phyloP scores from a whole-genome alignment of 2,888 invertebrate species.

The Allygus modestus region DNA sequence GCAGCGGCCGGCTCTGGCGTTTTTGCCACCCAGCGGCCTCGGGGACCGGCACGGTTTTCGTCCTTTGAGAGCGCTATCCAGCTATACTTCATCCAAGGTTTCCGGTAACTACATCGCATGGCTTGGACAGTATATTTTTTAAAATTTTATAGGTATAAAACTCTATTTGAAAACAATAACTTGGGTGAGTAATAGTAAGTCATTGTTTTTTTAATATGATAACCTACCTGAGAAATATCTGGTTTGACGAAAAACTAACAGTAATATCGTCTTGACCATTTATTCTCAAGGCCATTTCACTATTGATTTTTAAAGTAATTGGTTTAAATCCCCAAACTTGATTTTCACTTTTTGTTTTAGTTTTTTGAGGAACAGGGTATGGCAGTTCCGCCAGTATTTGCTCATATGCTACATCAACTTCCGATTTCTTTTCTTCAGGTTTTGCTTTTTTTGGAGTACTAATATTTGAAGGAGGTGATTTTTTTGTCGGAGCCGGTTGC shows the following conservation, averaged over 20 bases:
- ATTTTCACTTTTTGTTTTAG: slow-evolving; percentile 15
- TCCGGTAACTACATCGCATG: too few relatives aligned
- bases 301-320: slow-evolving; percentile 23
- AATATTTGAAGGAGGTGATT: background rate
- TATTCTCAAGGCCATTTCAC: slow-evolving; percentile 11
- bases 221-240: slow-evolving; percentile 24
- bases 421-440: background rate
- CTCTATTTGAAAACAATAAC: too few relatives aligned
- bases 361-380: background rate
- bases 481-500: background rate
- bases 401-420: background rate
- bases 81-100: too few relatives aligned
- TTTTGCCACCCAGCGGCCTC: too few relatives aligned
- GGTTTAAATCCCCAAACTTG: slow-evolving; percentile 7
- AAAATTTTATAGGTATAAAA: too few relatives aligned
- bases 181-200: background rate
- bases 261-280: slow-evolving; percentile 5
- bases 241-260: slow-evolving; percentile 14
- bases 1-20: too few relatives aligned
- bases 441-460: background rate
- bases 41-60: too few relatives aligned
- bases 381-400: slow-evolving; percentile 28
- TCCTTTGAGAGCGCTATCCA: too few relatives aligned
- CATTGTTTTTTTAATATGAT: background rate
- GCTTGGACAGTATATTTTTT: too few relatives aligned